phyloP scores from a whole-genome alignment of 2,113 vertebrate species.

The Sclerurus mexicanus region DNA sequence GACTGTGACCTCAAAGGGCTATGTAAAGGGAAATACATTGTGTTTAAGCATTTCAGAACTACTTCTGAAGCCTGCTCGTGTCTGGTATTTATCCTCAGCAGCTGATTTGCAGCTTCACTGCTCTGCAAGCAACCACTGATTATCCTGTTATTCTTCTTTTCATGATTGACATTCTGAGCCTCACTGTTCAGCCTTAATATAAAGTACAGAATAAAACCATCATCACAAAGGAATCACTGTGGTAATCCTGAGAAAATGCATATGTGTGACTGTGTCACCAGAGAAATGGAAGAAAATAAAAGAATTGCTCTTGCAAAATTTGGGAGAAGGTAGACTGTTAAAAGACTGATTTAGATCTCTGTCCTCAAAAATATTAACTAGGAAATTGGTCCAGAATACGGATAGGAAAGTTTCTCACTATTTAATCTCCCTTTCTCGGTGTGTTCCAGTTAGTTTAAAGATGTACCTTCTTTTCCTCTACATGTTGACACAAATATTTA shows the following conservation, averaged over 20 bases:
- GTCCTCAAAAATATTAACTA: not conserved
- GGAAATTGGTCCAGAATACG: not conserved
- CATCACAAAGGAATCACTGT: not conserved
- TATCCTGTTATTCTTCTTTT: not conserved
- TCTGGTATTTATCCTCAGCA: conserved; percentile 8
- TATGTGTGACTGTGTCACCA: not conserved
- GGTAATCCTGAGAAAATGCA: conserved; percentile 7
- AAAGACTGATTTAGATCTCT: not conserved
- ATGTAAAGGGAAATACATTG: not conserved
- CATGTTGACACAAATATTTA: not conserved
- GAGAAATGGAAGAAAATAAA: not conserved
- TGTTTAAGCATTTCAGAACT: not conserved
- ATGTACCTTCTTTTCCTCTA: not conserved
- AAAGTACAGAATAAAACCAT: not conserved
- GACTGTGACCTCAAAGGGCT: not conserved
- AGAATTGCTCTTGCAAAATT: not conserved
- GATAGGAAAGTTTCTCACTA: not conserved
- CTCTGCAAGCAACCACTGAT: not conserved
- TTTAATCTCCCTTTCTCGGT: not conserved
- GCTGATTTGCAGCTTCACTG: not conserved
- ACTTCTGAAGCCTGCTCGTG: not conserved
- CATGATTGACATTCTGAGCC: not conserved
- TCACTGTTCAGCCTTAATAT: not conserved
- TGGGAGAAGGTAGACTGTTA: not conserved
- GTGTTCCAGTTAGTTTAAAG: not conserved